Evolutionary conservation across 2,113 vertebrate genomes (phyloP), one percentile per base, ranked within the genome.

Genomic region (Petrocephalus zakoni): DNA sequence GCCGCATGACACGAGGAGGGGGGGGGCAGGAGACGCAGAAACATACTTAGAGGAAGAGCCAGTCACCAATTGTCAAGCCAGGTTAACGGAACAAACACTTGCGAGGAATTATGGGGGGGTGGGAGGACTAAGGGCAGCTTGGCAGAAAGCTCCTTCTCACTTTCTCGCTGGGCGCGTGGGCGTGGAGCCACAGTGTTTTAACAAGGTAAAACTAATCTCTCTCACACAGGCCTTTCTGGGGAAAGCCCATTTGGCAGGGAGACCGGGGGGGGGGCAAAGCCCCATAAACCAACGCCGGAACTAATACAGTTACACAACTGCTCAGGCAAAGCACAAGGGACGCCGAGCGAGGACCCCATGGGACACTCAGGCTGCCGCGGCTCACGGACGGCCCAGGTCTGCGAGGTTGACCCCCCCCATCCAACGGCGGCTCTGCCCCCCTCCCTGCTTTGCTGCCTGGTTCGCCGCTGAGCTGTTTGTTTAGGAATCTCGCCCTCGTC

Each of bases 391-490:
- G 85, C 85, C 29, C 8, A 51, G 7, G 53, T 47, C n/a, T 25
- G 22, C 22, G 21, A 64, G 53, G 22, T 85, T 64, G 72, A 64
- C 53, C 55, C 42, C 82, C 13, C 21, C 85, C 34, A 5, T 25
- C 37, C 81, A n/a, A 13, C 47, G 5, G 88, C 2, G 88, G 11
- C n/a, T n/a, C 19, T 37, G 29, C 49, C 64, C 1, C 34, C 58
- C 92, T 94, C 58, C 46, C 47, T 9, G 72, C 5, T 93, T 85
- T 95, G 93, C 92, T 94, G 96, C 64, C 96, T 96, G 95, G 95
- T 95, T 96, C 94, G 95, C 95, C 97, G 95, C 96, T 97, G 97
- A 97, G 97, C 97, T 98, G 97, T 99, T 99, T 99, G 98, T 98
- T 99, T 99, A 98, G 97, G 98, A 99, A 98, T 97, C 97, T 96